phyloP scores from a whole-genome alignment of 1,140 invertebrate genomes.

The Zaprionus gabonicus region DNA sequence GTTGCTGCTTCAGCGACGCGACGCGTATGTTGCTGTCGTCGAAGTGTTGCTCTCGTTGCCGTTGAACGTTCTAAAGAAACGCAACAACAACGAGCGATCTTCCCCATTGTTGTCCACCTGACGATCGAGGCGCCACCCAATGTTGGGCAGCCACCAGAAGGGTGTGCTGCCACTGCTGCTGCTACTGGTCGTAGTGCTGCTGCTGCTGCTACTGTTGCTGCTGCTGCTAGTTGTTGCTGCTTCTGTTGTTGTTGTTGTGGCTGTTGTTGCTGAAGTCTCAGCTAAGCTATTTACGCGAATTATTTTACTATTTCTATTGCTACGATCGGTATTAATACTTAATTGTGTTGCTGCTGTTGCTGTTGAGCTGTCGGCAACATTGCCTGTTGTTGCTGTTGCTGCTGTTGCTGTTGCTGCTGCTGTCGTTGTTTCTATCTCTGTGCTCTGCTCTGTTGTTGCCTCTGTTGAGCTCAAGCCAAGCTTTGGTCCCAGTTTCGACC shows the following conservation, averaged over 20 bases:
- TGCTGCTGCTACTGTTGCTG: constrained; percentile 9
- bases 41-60: constrained; percentile 19
- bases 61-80: constrained; percentile 68
- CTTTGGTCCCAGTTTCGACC: background rate
- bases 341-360: constrained; percentile 44
- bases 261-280: constrained; percentile 23
- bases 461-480: constrained; percentile 15
- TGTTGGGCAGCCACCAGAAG: constrained; percentile 74
- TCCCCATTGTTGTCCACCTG: constrained; percentile 50
- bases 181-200: too few relatives aligned
- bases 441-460: constrained; percentile 20
- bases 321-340: constrained; percentile 74
- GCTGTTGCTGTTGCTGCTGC: constrained; percentile 19
- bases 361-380: constrained; percentile 17
- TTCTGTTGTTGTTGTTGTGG: constrained; percentile 20
- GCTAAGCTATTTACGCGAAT: constrained; percentile 57
- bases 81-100: constrained; percentile 68
- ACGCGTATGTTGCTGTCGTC: constrained; percentile 21
- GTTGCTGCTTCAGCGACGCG: constrained; percentile 19
- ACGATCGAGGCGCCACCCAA: constrained; percentile 73
- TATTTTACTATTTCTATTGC: constrained; percentile 82
- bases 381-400: constrained; percentile 17
- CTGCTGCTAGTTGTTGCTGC: constrained; percentile 18
- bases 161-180: constrained; percentile 42
- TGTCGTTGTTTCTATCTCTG: background rate